Base-by-base conservation (phyloP, 2,888 invertebrate species). In the Dromius quadrimaculatus region DNA sequence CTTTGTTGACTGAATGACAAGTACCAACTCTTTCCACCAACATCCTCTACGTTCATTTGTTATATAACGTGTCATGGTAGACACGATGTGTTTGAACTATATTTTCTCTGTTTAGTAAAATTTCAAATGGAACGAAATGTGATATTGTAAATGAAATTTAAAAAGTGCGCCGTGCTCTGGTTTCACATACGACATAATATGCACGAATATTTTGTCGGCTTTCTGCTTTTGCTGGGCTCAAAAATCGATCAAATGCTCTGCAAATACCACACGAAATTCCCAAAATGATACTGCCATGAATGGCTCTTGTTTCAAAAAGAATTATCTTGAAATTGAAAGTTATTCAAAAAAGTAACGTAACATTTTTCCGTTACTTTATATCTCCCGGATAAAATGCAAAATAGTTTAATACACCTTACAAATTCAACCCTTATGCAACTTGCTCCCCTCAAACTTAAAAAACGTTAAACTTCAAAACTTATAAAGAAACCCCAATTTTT, bases 111-210 rank as follows among this genome's bases (percentile, higher is more conserved):
- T 62, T 62, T 62, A 62, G 62, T 62, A 62, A 62, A 62, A 62
- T 66, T 57, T 66, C 54, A 66, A 66, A 66, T 66, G 54, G 66
- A 45, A 66, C 57, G 57, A 41, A 57, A 66, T 41, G 17, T 38
- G 66, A 66, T 66, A 66, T 19, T 66, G 54, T 62, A 62, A 62
- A 62, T 62, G 66, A 54, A 38, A 57, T 65, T 65, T 65, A 54
- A 54, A 65, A 68, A 68, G 28, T 43, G 20, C 38, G 38, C n/a
- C 20, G 43, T 20, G 41, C 68, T 68, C 68, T 68, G 43, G 41
- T 68, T 68, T 57, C 68, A 59, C 36, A 43, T 57, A 38, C 38
- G 54, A 66, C 36, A 66, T 66, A 54, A 54, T 54, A 54, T 54
- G 15, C 50, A n/a, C 8, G 50, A 15, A 54, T 54, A 54, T 54